Percentiles rank a stretch among this genome's conserved stretches.
phyloP scores from a whole-genome alignment of 2,113 vertebrate genomes.

The Bujurquina vittata region DNA sequence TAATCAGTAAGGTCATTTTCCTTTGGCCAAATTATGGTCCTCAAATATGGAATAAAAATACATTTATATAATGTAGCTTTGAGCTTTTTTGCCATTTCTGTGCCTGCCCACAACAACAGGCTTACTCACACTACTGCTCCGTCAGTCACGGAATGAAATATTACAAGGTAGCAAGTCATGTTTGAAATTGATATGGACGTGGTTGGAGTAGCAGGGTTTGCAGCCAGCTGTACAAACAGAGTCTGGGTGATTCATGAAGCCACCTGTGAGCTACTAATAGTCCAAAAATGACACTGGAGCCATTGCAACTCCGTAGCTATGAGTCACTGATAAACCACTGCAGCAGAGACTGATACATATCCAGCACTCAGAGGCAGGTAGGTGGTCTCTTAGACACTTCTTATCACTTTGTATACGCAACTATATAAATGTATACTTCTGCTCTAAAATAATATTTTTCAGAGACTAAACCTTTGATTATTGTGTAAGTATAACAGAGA shows the following conservation, averaged over 20 bases:
- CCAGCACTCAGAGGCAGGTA: conserved; percentile 11
- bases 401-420: conserved; percentile 27
- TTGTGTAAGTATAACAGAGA: neutral
- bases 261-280: conserved; percentile 54
- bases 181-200: conserved; percentile 32
- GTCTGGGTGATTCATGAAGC: conserved; percentile 63
- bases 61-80: neutral
- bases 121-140: neutral
- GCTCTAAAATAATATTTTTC: conserved; percentile 26
- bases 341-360: conserved; percentile 23
- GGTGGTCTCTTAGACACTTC: conserved; percentile 19
- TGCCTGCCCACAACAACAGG: neutral
- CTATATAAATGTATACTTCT: neutral
- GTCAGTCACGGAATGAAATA: conserved; percentile 8
- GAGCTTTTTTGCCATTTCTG: neutral
- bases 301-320: conserved; percentile 16
- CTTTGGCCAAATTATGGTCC: neutral
- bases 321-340: conserved; percentile 27
- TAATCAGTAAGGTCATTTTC: neutral
- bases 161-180: conserved; percentile 2
- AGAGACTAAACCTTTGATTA: conserved; percentile 3
- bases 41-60: neutral
- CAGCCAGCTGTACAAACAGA: conserved; percentile 71
- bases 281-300: conserved; percentile 23
- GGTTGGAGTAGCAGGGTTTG: neutral